These are phyloP conservation scores for Nasonovia ribisnigri DNA, from an alignment of 2,888 invertebrate species.

Conservation along the genomic window DNA sequence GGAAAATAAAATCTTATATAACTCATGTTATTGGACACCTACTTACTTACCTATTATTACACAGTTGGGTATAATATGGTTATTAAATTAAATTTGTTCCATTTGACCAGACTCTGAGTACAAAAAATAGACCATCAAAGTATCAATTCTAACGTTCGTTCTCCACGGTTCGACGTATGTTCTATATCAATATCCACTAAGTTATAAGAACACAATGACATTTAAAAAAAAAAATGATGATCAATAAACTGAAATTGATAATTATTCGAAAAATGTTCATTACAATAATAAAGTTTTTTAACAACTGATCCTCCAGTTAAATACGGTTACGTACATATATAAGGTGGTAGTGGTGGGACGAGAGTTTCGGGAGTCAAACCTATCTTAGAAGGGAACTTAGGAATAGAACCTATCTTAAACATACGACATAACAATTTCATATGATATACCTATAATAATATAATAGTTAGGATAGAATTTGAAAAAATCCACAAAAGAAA, in stretches of 20 bases:
- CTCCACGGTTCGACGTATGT: background rate
- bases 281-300: background rate
- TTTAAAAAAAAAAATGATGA: background rate
- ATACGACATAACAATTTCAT: background rate
- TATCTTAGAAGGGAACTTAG: too few relatives aligned
- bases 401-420: background rate
- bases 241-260: background rate
- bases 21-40: background rate
- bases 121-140: background rate
- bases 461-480: background rate
- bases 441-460: too few relatives aligned
- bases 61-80: background rate
- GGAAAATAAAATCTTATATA: background rate
- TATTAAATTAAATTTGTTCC: conserved; percentile 9
- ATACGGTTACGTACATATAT: background rate
- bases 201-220: background rate
- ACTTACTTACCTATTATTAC: background rate
- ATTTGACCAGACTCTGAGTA: background rate
- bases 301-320: background rate
- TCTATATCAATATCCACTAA: background rate
- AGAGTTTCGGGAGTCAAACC: background rate
- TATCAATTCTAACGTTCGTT: background rate
- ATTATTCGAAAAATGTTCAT: background rate
- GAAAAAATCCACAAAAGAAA: too few relatives aligned
- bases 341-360: background rate